Evolutionary conservation across 2,888 invertebrate genomes (phyloP), one percentile per base, ranked within the genome.

Genomic region (Tenthredo scrophulariae): DNA sequence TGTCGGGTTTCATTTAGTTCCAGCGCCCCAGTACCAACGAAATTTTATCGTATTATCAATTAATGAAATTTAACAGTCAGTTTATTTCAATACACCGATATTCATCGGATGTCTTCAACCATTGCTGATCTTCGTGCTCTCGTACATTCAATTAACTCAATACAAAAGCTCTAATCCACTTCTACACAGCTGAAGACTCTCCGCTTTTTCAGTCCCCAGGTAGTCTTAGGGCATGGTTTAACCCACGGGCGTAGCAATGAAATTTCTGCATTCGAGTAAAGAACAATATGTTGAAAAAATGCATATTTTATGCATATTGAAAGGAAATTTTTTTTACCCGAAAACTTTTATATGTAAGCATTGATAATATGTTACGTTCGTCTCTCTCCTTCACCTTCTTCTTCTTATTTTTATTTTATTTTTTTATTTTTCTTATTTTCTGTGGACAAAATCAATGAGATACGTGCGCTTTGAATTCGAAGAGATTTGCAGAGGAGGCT

Each of bases 381-480:
- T n/a, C n/a, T n/a, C 54, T 18, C 5, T n/a, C n/a, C n/a, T n/a
- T 54, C 54, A 7, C 1, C 6, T n/a, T 54, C 54, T 54, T 54
- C 54, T 54, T 54, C 54, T n/a, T n/a, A n/a, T 54, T n/a, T n/a
- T 54, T n/a, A n/a, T n/a, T n/a, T n/a, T n/a, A n/a, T n/a, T n/a
- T n/a, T 62, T 2, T 62, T 37, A 37, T 37, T 62, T 7, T 62
- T n/a, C 22, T 15, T 26, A 22, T 70, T 15, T 18, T 33, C 33
- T 7, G 62, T 22, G 62, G 26, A 40, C 22, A 40, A 80, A 40
- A 80, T 80, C 80, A 58, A 58, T 62, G 40, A 80, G 29, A 77
- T 40, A 62, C 80, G 80, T 80, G 80, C 62, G 58, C 58, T 80
- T 80, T 80, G 80, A 80, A 80, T 80, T 37, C 80, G 58, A 80